phyloP scores from a whole-genome alignment of 92 coral and sea anemone genomes.

The Porites lobata region DNA sequence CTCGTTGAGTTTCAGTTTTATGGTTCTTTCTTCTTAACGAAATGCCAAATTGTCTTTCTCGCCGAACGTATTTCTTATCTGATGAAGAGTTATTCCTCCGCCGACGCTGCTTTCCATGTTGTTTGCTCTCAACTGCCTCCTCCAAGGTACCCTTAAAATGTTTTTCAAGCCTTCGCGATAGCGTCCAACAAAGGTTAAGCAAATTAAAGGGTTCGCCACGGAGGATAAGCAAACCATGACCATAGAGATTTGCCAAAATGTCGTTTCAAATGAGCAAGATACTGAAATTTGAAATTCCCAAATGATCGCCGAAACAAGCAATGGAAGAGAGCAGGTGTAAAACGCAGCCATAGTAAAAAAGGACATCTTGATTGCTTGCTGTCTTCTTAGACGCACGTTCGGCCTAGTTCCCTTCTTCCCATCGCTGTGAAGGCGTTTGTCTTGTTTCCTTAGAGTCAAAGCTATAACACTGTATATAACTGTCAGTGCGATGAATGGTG shows the following conservation, averaged over 20 bases:
- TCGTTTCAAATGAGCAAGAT: not conserved
- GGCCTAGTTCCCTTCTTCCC: not conserved
- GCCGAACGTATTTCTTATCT: too few species aligned
- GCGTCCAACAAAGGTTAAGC: not conserved
- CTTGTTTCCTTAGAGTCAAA: not conserved
- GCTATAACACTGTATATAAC: not conserved
- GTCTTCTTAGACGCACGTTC: not conserved
- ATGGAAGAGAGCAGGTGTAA: not conserved
- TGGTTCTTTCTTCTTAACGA: too few species aligned
- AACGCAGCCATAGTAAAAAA: not conserved
- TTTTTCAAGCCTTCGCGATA: not conserved
- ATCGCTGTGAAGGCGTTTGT: not conserved
- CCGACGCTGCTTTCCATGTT: not conserved
- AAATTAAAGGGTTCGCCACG: not conserved
- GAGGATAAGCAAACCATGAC: not conserved
- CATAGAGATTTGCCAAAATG: not conserved
- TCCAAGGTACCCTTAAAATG: not conserved
- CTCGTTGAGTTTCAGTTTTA: too few species aligned
- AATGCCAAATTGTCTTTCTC: too few species aligned
- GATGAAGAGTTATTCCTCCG: too few species aligned
- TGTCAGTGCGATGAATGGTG: not conserved
- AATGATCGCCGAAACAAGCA: too few species aligned
- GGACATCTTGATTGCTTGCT: slow-evolving; percentile 1
- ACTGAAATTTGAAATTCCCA: not conserved
- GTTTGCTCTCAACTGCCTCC: not conserved